Conservation (phyloP, 2,113 vertebrate genomes). For the Rhabdornis inornatus region DNA sequence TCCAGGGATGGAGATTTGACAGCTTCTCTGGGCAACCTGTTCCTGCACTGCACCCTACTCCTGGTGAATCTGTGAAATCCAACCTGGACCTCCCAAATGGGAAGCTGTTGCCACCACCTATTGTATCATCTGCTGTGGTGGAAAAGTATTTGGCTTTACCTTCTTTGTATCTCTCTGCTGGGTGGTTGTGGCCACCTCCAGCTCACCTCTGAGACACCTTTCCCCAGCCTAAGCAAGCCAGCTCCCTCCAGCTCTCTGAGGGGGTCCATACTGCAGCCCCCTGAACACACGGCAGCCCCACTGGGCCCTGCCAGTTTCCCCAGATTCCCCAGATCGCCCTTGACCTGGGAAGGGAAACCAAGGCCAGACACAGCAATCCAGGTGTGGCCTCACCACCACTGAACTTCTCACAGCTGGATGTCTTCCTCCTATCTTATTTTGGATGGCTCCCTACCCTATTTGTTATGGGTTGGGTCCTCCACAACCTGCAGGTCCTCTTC, state of each 20-base stretch:
- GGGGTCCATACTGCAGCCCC: rapidly evolving
- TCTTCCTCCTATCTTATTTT: background rate
- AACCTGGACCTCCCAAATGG: background rate
- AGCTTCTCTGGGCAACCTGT: background rate
- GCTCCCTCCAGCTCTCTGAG: background rate
- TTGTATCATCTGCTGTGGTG: background rate
- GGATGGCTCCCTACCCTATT: background rate
- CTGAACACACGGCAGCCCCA: background rate
- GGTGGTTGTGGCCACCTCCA: background rate
- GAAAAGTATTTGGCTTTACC: background rate
- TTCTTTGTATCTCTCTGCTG: background rate
- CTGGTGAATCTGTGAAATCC: background rate
- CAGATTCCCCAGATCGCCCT: background rate
- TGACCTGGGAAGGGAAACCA: background rate
- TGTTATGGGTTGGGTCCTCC: background rate
- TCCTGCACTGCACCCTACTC: background rate
- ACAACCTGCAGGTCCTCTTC: background rate
- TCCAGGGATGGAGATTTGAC: background rate
- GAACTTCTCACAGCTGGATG: background rate
- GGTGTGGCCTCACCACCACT: background rate
- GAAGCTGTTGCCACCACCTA: background rate
- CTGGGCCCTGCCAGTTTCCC: background rate
- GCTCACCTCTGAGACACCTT: background rate
- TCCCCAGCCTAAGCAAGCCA: background rate
- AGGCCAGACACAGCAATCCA: background rate